A percentile compares a stretch with the other conserved stretches of the same genome.
phyloP scores from a whole-genome alignment of 2,888 invertebrate species.

The Hypomecis punctinalis region DNA sequence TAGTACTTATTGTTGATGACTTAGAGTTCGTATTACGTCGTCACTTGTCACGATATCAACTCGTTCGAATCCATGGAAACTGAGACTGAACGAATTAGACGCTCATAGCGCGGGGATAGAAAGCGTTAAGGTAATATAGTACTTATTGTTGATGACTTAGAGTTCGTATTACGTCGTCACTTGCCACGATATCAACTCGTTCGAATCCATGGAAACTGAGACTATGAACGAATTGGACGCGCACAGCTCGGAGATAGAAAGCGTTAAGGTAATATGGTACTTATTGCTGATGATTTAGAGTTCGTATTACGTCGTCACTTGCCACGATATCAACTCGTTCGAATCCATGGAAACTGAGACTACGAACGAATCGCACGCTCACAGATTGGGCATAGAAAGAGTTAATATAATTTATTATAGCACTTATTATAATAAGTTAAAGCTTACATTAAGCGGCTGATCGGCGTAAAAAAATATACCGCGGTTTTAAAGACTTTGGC shows the following conservation, averaged over 20 bases:
- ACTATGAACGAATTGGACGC: slow-evolving; percentile 82
- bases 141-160: too few species aligned
- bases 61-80: too few species aligned
- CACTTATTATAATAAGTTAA: slow-evolving; percentile 3
- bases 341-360: slow-evolving; percentile 87
- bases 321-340: slow-evolving; percentile 59
- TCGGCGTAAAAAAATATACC: too few species aligned
- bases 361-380: slow-evolving; percentile 79
- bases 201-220: slow-evolving; percentile 87
- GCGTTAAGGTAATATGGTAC: slow-evolving; percentile 58
- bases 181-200: slow-evolving; percentile 46
- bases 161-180: background rate
- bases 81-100: slow-evolving; percentile 72
- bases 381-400: slow-evolving; percentile 54
- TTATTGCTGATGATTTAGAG: background rate
- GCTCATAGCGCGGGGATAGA: too few species aligned
- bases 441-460: too few species aligned
- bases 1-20: slow-evolving; percentile 2
- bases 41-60: too few species aligned
- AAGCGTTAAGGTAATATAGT: too few species aligned
- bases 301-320: background rate
- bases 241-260: slow-evolving; percentile 53
- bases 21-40: too few species aligned
- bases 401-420: slow-evolving; percentile 61
- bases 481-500: too few species aligned